Percentiles rank a stretch among this genome's conserved stretches.
Conservation (phyloP, 2,888 invertebrate genomes). For the Ennomos quercinarius region DNA sequence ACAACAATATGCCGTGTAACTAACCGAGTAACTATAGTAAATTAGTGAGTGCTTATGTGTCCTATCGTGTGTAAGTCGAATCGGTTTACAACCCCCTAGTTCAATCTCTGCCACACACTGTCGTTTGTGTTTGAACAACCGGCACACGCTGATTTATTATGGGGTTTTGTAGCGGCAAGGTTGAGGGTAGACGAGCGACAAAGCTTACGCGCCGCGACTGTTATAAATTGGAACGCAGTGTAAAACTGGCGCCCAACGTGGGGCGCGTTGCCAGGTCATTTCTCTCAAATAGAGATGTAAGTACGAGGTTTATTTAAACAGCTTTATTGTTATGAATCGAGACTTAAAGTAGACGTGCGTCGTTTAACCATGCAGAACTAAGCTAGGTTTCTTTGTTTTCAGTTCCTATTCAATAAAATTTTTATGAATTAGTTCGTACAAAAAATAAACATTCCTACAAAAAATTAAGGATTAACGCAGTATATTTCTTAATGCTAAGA, state of each 20-base stretch:
- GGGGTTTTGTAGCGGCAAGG: constrained; percentile 37
- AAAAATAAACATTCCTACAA: no score
- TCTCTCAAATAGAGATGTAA: constrained; percentile 28
- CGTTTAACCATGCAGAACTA: not conserved
- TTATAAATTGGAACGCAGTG: constrained; percentile 36
- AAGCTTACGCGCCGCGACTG: constrained; percentile 35
- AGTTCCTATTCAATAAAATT: no score
- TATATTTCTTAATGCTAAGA: no score
- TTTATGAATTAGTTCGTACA: no score
- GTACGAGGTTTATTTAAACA: constrained; percentile 13
- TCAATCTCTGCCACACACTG: constrained; percentile 10
- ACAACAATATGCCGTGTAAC: no score
- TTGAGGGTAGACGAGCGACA: constrained; percentile 38
- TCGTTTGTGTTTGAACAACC: constrained; percentile 31
- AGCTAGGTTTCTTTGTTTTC: constrained; percentile 2
- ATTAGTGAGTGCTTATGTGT: no score
- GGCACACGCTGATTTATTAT: constrained; percentile 41
- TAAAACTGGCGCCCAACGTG: constrained; percentile 38
- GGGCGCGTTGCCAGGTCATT: constrained; percentile 35
- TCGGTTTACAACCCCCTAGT: not conserved
- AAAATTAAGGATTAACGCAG: no score
- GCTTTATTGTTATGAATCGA: constrained; percentile 13
- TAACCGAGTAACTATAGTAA: no score
- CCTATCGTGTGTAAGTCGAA: not conserved
- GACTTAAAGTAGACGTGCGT: not conserved